Base-by-base conservation (phyloP, 2,113 vertebrate species). In the Forbesichthys agassizii region DNA sequence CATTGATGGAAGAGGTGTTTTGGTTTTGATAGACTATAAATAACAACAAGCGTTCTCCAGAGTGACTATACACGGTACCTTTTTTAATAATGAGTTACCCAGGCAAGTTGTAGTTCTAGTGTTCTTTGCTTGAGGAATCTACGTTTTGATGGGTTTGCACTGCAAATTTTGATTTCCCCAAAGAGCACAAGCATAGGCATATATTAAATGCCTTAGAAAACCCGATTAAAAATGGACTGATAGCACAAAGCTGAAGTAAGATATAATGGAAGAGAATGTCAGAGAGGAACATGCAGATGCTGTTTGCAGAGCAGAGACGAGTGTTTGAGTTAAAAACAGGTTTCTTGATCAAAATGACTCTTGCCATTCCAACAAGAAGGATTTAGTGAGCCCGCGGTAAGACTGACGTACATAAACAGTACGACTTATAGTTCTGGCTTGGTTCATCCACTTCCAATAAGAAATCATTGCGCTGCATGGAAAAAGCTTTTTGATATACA, bases 161-260 rank as follows among this genome's bases (percentile, higher is more conserved):
- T 81, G 82, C 68, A 88, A 86, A 82, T 88, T 85, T 83, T 82
- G 84, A 88, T 89, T 89, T 91, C 85, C 91, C 88, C 20, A 69
- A 92, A 88, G 90, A 94, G 89, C 90, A 92, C 90, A 92, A 89
- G 68, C 79, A 84, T 80, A 49, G 88, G 78, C 79, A 85, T 85
- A 90, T 86, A 92, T 88, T 90, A 86, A 80, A 92, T 90, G 91
- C 91, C 92, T 94, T 91, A 91, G 90, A 93, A 88, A 88, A 91
- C 78, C 86, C 79, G 88, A 88, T 89, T 88, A 88, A 88, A 88
- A 86, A 69, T 74, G 33, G 71, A 89, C 75, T 69, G 73, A 71
- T 79, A 83, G 85, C 88, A 84, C 81, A 75, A 82, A 79, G 84
- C 70, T 76, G 66, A 79, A 75, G 47, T 75, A 54, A 74, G 69